Conservation (phyloP, 2,113 vertebrate genomes). For the Vidua macroura region DNA sequence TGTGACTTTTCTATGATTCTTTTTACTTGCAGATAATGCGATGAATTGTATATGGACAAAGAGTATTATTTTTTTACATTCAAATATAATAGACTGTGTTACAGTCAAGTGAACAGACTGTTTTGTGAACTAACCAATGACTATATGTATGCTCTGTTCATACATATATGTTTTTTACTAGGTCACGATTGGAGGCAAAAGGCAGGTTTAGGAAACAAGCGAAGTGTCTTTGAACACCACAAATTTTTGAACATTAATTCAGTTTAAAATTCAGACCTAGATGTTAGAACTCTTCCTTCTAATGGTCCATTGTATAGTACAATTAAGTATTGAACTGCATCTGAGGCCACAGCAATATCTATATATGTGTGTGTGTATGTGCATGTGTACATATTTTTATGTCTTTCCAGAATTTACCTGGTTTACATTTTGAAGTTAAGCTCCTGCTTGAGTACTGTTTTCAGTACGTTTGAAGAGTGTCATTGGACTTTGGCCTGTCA, state of each 20-base stretch:
- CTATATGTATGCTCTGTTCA: background rate
- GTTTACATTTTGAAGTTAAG: background rate
- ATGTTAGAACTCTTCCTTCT: background rate
- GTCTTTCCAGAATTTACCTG: background rate
- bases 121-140: background rate
- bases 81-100: background rate
- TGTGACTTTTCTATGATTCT: background rate
- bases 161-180: background rate
- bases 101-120: background rate
- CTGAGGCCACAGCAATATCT: background rate
- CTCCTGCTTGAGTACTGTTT: background rate
- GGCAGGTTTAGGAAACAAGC: background rate
- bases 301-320: background rate
- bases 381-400: rapidly evolving
- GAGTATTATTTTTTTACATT: background rate
- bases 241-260: background rate
- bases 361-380: too few species aligned
- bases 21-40: background rate
- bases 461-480: background rate
- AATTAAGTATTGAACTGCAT: background rate
- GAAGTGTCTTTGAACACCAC: background rate
- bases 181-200: background rate
- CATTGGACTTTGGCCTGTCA: background rate
- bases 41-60: background rate
- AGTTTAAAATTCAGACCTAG: background rate